These are phyloP conservation scores for Actinernus sp. DNA, from an alignment of 92 coral and sea anemone species.

Conservation along the genomic window DNA sequence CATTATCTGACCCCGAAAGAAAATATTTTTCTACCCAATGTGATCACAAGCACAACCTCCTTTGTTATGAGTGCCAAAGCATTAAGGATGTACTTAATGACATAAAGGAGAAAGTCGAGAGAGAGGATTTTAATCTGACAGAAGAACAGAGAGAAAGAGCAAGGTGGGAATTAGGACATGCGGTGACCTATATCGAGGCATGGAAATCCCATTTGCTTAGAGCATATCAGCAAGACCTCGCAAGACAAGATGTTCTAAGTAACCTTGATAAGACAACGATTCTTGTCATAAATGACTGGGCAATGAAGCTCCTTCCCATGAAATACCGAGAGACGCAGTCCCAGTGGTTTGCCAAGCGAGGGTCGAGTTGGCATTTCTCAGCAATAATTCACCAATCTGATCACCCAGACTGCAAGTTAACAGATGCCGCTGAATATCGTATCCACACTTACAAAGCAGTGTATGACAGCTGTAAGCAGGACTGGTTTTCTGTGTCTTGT, in stretches of 20 bases:
- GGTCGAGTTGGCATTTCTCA: constrained; percentile 54
- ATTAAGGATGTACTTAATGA: constrained; percentile 29
- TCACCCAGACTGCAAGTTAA: constrained; percentile 37
- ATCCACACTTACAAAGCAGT: constrained; percentile 40
- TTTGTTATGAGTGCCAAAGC: constrained; percentile 21
- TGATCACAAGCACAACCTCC: constrained; percentile 23
- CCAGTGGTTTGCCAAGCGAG: constrained; percentile 58
- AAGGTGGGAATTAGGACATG: constrained; percentile 40
- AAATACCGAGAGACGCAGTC: constrained; percentile 53
- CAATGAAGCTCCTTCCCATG: constrained; percentile 55
- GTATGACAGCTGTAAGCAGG: constrained; percentile 36
- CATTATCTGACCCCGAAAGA: constrained; percentile 32
- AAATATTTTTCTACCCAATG: constrained; percentile 24
- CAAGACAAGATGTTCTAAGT: constrained; percentile 29
- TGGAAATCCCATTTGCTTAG: constrained; percentile 57
- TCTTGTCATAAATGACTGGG: constrained; percentile 63
- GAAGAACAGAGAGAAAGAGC: constrained; percentile 31
- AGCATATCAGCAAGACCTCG: constrained; percentile 50
- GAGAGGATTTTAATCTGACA: constrained; percentile 7
- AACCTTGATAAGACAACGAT: constrained; percentile 11
- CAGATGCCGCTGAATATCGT: not conserved
- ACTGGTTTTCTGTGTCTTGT: constrained; percentile 55
- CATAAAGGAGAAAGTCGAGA: constrained; percentile 15
- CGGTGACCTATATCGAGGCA: constrained; percentile 20
- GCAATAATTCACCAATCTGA: constrained; percentile 40